A percentile compares a stretch with the other conserved stretches of the same genome.
These are phyloP conservation scores for Muscicapa comitata DNA, from an alignment of 2,797 vertebrate genomes.

Conservation along the genomic window DNA sequence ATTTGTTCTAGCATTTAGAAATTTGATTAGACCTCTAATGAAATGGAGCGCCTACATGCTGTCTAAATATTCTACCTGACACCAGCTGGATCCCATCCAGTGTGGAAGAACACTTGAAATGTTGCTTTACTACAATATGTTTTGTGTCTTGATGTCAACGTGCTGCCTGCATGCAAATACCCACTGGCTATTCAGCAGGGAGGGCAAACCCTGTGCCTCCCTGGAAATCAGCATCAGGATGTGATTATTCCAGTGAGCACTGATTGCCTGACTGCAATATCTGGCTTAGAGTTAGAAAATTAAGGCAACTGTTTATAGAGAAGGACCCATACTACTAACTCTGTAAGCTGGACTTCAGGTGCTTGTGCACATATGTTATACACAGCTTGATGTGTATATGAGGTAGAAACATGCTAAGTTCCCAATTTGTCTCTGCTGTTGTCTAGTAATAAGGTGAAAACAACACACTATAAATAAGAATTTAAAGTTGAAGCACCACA, in stretches of 20 bases:
- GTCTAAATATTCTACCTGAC: conserved; percentile 65
- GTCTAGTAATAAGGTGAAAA: not conserved
- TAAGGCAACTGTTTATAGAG: not conserved
- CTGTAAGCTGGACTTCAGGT: not conserved
- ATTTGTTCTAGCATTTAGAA: conserved; percentile 55
- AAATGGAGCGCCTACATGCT: conserved; percentile 43
- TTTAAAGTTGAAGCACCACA: not conserved
- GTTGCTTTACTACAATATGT: not conserved
- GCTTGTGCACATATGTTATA: fast-evolving
- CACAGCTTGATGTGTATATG: fast-evolving
- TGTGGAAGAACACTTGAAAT: not conserved
- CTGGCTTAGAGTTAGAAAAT: not conserved
- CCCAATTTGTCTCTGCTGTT: not conserved
- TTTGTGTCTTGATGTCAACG: not conserved
- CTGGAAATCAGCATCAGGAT: not conserved
- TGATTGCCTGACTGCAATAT: not conserved
- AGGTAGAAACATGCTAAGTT: not conserved
- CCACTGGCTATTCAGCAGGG: not conserved
- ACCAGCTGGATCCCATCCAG: conserved; percentile 41
- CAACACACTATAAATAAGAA: not conserved
- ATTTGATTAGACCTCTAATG: conserved; percentile 58
- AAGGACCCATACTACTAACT: not conserved
- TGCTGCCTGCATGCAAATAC: not conserved
- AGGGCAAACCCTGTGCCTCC: not conserved
- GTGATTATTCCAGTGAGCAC: not conserved